These are phyloP conservation scores for Aradophagus sp. DNA, from an alignment of 1,140 invertebrate genomes.

Conservation along the genomic window DNA sequence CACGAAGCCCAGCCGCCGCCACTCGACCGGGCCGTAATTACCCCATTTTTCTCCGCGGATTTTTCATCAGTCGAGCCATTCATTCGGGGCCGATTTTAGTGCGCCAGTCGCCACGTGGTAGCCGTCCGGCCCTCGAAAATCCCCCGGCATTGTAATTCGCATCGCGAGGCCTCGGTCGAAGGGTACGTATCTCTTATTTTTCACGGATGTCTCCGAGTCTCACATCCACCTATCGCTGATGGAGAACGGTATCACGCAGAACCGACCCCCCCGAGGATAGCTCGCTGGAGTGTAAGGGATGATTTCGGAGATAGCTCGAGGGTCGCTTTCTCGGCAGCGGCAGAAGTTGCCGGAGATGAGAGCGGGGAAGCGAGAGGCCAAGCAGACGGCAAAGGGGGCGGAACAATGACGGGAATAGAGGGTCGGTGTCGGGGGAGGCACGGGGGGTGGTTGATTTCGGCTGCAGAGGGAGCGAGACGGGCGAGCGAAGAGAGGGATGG, in stretches of 20 bases:
- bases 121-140: background rate
- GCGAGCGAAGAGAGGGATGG: too few species aligned
- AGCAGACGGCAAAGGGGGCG: slow-evolving; percentile 31
- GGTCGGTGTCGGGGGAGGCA: too few species aligned
- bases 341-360: slow-evolving; percentile 63
- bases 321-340: slow-evolving; percentile 65
- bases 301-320: slow-evolving; percentile 76
- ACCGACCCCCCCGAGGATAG: slow-evolving; percentile 70
- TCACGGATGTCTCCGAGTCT: slow-evolving; percentile 60
- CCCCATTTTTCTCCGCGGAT: slow-evolving; percentile 36
- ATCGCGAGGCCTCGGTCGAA: slow-evolving; percentile 58
- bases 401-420: slow-evolving; percentile 54
- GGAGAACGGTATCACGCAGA: slow-evolving; percentile 47
- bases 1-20: background rate
- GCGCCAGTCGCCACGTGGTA: too few species aligned
- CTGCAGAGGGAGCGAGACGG: too few species aligned
- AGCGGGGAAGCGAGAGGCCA: slow-evolving; percentile 37
- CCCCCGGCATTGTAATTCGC: slow-evolving; percentile 59
- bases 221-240: slow-evolving; percentile 49
- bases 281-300: slow-evolving; percentile 71
- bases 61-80: slow-evolving; percentile 35
- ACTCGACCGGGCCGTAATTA: slow-evolving; percentile 27
- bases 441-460: too few species aligned
- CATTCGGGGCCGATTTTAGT: background rate
- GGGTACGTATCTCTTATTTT: slow-evolving; percentile 68